Base-by-base conservation (phyloP, 1,140 invertebrate genomes). In the Diachasma alloeum region DNA sequence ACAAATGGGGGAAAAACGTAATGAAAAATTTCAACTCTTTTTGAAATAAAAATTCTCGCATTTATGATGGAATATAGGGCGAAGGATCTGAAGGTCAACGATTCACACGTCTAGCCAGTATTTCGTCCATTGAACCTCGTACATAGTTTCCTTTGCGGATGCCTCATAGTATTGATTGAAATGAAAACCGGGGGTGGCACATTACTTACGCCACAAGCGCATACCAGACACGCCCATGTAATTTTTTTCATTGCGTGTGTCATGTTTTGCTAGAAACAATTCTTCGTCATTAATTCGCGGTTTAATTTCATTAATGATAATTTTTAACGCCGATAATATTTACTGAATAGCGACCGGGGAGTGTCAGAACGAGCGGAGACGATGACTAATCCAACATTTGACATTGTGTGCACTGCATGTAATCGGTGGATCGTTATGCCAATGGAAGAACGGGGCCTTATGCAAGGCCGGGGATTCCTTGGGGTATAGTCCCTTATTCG, bases 381-480 rank as follows among this genome's bases (percentile, higher is more conserved):
- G 19, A 15, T 63, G 24, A 63, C 19, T 63, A 63, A 63, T 24
- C 4, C 15, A 63, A 63, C 24, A 63, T 63, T 11, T 63, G 19
- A 63, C 24, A 63, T 63, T 63, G 53, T 13, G 5, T 13, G 19
- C 22, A 63, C 4, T 63, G 59, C 24, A 13, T 26, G 24, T 63
- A 76, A 76, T 76, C 75, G 75, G 3, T 66, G 56, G 59, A 77
- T 77, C 75, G 71, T 76, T 79, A 78, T 80, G 80, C 56, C 78
- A 76, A 81, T 82, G 83, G 72, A 80, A 82, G 78, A 77, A 83
- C 76, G 79, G 69, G 79, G 80, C 83, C 80, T 82, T 80, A 83
- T 56, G 78, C 82, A 83, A 83, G 81, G 81, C 67, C 82, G 79
- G 68, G 63, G 67, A 80, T 81, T 81, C 84, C 83, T 82, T 84